Percentiles rank a stretch among this genome's conserved stretches.
Conservation (phyloP, 2,888 invertebrate genomes). For the Lasioglossum lativentre region DNA sequence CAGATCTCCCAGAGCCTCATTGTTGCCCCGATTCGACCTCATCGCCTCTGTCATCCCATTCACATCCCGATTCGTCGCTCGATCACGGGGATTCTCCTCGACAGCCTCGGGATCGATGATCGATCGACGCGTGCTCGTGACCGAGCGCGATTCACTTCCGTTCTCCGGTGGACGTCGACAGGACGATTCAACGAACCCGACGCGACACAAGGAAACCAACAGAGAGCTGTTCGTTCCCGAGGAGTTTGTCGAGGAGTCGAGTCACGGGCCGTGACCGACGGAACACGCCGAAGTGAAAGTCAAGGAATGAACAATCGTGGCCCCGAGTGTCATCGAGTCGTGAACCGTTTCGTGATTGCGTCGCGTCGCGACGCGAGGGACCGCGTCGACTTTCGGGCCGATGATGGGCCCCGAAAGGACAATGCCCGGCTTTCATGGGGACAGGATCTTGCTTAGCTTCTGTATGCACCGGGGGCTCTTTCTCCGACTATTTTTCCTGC, state of each 20-base stretch:
- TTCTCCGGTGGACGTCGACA: slow-evolving; percentile 27
- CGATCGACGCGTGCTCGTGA: slow-evolving; percentile 66
- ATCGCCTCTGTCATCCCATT: not conserved
- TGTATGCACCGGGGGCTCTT: not conserved
- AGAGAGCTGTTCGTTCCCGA: not conserved
- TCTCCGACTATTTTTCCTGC: not conserved
- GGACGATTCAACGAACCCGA: slow-evolving; percentile 66
- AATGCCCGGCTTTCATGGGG: slow-evolving; percentile 38
- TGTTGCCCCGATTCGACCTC: not conserved
- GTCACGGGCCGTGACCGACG: slow-evolving; percentile 76
- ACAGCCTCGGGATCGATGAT: slow-evolving; percentile 65
- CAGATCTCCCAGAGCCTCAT: slow-evolving; percentile 21
- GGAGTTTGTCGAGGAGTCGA: slow-evolving; percentile 67
- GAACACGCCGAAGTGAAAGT: slow-evolving; percentile 72
- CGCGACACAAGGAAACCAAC: slow-evolving; percentile 12
- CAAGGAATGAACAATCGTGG: slow-evolving; percentile 67
- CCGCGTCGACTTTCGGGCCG: slow-evolving; percentile 41
- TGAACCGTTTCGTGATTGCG: slow-evolving; percentile 63
- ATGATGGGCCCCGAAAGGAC: slow-evolving; percentile 29
- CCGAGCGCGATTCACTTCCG: slow-evolving; percentile 63
- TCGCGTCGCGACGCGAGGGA: slow-evolving; percentile 29
- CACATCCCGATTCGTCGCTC: slow-evolving; percentile 33
- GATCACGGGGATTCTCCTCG: slow-evolving; percentile 48
- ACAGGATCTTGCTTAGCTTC: not conserved
- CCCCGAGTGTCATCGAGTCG: slow-evolving; percentile 62